These are phyloP conservation scores for Galago senegalensis DNA, from an alignment of 2,797 vertebrate genomes.

Conservation along the genomic window DNA sequence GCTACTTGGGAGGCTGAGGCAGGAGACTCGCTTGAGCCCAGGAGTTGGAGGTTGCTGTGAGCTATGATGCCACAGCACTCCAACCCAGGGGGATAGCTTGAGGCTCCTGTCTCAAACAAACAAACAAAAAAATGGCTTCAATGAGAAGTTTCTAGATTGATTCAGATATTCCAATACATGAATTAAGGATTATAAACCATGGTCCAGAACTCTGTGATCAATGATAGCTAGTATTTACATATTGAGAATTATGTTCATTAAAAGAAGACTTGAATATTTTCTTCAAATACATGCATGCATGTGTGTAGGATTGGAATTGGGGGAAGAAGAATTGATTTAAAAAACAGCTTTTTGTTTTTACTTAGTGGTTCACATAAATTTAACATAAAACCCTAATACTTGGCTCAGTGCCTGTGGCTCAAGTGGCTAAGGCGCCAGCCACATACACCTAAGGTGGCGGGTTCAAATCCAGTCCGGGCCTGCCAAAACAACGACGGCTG, in stretches of 20 bases:
- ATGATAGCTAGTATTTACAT: conserved; percentile 1
- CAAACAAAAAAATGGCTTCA: neutral
- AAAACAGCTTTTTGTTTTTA: conserved; percentile 34
- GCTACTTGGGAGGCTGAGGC: no score
- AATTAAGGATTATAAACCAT: conserved; percentile 39
- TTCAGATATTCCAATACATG: conserved; percentile 16
- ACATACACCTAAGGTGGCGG: no score
- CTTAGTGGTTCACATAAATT: neutral
- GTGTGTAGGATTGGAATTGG: neutral
- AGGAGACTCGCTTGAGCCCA: no score
- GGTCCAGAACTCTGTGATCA: neutral
- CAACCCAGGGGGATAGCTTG: no score
- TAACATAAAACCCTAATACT: conserved; percentile 52
- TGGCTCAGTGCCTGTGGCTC: no score
- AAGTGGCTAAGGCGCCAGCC: no score
- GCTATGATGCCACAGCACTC: no score
- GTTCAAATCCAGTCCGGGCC: no score
- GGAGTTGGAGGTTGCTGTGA: no score
- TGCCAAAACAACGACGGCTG: no score
- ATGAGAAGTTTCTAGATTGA: neutral
- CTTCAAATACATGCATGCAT: neutral
- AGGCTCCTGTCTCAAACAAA: no score
- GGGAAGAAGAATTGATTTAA: neutral
- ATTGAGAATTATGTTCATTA: neutral
- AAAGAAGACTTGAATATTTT: conserved; percentile 18